A percentile compares a stretch with the other conserved stretches of the same genome.
phyloP scores from a whole-genome alignment of 2,113 vertebrate genomes.

The Pelusios castaneus region DNA sequence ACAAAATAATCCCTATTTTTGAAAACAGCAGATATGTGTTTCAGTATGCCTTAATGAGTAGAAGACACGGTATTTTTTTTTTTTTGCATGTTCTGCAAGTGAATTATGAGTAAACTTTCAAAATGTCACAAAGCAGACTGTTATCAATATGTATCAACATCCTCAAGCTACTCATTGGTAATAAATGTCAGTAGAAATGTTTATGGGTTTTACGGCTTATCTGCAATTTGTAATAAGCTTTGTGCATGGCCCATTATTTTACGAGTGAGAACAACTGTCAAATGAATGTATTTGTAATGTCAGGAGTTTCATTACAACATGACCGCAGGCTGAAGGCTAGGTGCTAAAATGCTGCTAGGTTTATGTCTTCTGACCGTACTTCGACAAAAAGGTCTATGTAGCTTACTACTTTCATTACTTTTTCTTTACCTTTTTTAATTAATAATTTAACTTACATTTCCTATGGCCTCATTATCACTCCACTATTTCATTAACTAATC shows the following conservation, averaged over 20 bases:
- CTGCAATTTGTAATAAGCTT: slow-evolving; percentile 74
- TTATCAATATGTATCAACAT: slow-evolving; percentile 80
- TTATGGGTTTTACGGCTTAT: slow-evolving; percentile 76
- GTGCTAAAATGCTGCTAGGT: slow-evolving; percentile 67
- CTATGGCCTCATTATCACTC: slow-evolving; percentile 76
- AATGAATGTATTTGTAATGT: slow-evolving; percentile 74
- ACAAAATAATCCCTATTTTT: background rate
- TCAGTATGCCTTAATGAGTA: slow-evolving; percentile 25
- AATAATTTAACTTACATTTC: slow-evolving; percentile 82
- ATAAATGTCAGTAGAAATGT: slow-evolving; percentile 77
- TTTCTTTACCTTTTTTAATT: slow-evolving; percentile 80
- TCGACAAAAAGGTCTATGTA: slow-evolving; percentile 50
- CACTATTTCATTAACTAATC: slow-evolving; percentile 75
- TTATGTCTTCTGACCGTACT: slow-evolving; percentile 73
- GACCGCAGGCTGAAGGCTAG: slow-evolving; percentile 70
- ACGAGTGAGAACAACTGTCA: slow-evolving; percentile 68
- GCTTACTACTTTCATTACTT: slow-evolving; percentile 63
- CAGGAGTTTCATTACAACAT: slow-evolving; percentile 77
- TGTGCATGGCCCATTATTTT: slow-evolving; percentile 67
- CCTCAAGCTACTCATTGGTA: slow-evolving; percentile 69
- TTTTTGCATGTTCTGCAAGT: slow-evolving; percentile 65
- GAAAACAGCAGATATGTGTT: slow-evolving; percentile 6
- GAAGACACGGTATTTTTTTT: background rate
- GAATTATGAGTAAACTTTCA: slow-evolving; percentile 76
- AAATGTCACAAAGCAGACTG: slow-evolving; percentile 78